phyloP scores from a whole-genome alignment of 2,113 vertebrate species.

The Saguinus imperator region DNA sequence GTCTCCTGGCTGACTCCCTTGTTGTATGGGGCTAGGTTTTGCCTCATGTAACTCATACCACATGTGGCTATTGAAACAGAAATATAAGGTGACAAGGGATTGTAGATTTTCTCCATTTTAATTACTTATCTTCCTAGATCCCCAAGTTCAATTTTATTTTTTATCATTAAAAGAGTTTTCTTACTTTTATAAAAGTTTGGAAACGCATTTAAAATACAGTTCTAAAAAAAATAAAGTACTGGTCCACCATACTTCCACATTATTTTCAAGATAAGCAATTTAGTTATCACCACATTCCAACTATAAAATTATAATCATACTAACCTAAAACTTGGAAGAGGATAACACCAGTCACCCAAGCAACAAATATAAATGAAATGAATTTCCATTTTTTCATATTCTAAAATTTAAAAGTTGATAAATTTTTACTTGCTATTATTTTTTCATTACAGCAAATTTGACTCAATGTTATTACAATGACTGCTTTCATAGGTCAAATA shows the following conservation, averaged over 20 bases:
- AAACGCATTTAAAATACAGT: slow-evolving; percentile 8
- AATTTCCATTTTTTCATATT: background rate
- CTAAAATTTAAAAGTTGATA: background rate
- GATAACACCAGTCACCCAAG: background rate
- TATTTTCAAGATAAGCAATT: background rate
- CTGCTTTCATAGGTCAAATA: background rate
- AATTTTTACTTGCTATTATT: background rate
- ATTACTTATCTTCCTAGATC: background rate
- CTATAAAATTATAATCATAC: background rate
- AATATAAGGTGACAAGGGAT: background rate
- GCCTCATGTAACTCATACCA: background rate
- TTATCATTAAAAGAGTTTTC: background rate
- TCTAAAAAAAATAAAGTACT: background rate
- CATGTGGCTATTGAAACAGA: background rate
- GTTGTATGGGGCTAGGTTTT: background rate
- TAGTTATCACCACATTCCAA: background rate
- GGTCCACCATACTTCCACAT: background rate
- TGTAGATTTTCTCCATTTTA: background rate
- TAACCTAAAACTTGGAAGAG: background rate
- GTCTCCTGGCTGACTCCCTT: background rate
- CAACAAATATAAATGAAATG: slow-evolving; percentile 13
- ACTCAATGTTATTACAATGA: background rate
- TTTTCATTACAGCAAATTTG: background rate
- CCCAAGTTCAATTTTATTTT: background rate
- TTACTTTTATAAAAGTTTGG: background rate